Conservation (phyloP, 1,140 invertebrate species). For the Trichogramma pretiosum region DNA sequence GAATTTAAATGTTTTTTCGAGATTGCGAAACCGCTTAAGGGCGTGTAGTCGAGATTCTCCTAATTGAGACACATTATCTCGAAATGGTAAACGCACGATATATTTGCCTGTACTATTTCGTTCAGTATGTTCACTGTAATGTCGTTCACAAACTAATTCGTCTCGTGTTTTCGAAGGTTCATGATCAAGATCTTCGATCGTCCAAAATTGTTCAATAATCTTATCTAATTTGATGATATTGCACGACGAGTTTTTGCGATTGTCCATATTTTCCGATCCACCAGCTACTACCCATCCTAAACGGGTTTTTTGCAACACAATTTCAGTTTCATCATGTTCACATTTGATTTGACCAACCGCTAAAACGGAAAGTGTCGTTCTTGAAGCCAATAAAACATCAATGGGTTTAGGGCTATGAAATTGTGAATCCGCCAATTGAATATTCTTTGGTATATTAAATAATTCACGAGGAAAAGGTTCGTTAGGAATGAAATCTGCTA, state of each 20-base stretch:
- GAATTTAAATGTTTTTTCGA: not conserved
- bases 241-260: not conserved
- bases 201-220: not conserved
- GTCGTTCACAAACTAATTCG: not conserved
- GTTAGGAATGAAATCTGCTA: not conserved
- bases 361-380: constrained; percentile 13
- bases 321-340: not conserved
- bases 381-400: constrained; percentile 11
- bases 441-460: constrained; percentile 7
- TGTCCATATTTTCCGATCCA: not conserved
- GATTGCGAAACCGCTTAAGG: not conserved
- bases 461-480: constrained; percentile 11
- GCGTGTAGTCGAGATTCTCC: not conserved
- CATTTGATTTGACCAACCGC: constrained; percentile 12
- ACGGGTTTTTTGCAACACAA: constrained; percentile 10
- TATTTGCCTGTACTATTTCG: constrained; percentile 17
- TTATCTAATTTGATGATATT: not conserved
- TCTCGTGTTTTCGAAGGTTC: not conserved
- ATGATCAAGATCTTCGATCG: not conserved
- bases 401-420: constrained; percentile 11
- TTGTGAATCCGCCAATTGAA: constrained; percentile 13
- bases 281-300: constrained; percentile 6
- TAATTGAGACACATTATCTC: constrained; percentile 46
- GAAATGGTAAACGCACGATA: constrained; percentile 49
- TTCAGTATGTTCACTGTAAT: not conserved